Percentiles rank a stretch among this genome's conserved stretches.
Conservation (phyloP, 2,888 invertebrate species). For the Petrolisthes cinctipes region DNA sequence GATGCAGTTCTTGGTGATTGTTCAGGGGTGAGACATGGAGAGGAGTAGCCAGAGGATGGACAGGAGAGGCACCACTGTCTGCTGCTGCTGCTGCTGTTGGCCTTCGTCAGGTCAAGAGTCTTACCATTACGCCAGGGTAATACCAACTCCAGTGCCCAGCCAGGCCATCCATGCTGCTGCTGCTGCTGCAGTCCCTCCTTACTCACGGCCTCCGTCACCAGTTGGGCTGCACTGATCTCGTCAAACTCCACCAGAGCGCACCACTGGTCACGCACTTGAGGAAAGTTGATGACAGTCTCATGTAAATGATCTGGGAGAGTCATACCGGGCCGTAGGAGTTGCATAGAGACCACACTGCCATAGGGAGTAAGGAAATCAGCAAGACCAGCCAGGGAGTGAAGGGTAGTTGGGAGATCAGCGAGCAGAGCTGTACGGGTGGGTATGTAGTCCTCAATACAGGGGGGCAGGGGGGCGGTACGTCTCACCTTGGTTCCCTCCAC, state of each 20-base stretch:
- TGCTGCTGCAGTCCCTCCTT: neutral
- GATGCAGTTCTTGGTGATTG: conserved; percentile 30
- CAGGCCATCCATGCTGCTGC: neutral
- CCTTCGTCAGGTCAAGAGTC: neutral
- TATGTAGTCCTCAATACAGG: conserved; percentile 87
- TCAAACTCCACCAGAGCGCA: conserved; percentile 94
- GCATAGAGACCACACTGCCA: conserved; percentile 89
- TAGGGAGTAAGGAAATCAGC: conserved; percentile 88
- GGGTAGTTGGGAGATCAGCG: conserved; percentile 85
- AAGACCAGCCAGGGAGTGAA: conserved; percentile 87
- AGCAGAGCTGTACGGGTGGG: conserved; percentile 92
- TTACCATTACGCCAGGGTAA: conserved; percentile 46
- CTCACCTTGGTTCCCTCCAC: conserved; percentile 90
- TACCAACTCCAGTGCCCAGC: conserved; percentile 43
- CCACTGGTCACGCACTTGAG: conserved; percentile 49
- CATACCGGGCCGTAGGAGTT: conserved; percentile 89
- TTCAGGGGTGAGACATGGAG: conserved; percentile 41
- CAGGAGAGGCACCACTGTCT: conserved; percentile 38
- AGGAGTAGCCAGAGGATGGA: conserved; percentile 49
- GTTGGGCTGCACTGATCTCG: conserved; percentile 36
- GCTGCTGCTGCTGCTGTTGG: neutral
- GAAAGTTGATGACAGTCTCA: conserved; percentile 70
- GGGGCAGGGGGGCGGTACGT: conserved; percentile 85
- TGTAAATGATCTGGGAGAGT: conserved; percentile 86
- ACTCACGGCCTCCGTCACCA: conserved; percentile 13